Conservation (phyloP, 2,797 vertebrate genomes). For the Anolis apletophallus region DNA sequence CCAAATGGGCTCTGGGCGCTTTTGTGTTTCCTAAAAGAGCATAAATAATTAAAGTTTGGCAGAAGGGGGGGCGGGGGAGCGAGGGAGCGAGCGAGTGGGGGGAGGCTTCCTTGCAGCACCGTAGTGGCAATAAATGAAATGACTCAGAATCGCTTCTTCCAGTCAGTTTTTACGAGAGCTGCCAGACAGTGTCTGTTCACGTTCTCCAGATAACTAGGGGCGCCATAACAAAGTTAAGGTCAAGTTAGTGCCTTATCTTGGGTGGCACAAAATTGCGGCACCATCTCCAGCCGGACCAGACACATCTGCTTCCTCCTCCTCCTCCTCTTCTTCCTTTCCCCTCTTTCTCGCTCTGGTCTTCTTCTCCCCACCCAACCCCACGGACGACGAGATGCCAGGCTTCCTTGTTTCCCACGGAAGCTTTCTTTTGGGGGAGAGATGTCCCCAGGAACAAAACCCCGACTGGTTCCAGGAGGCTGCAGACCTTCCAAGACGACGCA, state of each 20-base stretch:
- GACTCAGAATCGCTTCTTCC: slow-evolving; percentile 85
- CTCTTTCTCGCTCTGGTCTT: neutral
- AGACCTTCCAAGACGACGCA: slow-evolving; percentile 73
- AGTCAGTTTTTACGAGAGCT: slow-evolving; percentile 86
- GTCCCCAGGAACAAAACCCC: slow-evolving; percentile 64
- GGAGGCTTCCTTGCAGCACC: slow-evolving; percentile 86
- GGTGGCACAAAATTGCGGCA: slow-evolving; percentile 79
- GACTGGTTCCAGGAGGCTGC: slow-evolving; percentile 55
- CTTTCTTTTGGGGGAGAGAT: slow-evolving; percentile 55
- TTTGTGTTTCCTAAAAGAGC: slow-evolving; percentile 83
- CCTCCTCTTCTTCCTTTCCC: neutral
- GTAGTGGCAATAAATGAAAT: slow-evolving; percentile 88
- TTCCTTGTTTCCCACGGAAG: slow-evolving; percentile 53
- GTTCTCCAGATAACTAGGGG: slow-evolving; percentile 87
- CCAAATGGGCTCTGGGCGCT: slow-evolving; percentile 72
- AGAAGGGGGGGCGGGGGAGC: slow-evolving; percentile 59
- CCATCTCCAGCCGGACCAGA: slow-evolving; percentile 66
- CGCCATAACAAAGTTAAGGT: slow-evolving; percentile 99
- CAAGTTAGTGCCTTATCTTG: slow-evolving; percentile 94
- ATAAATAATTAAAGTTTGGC: slow-evolving; percentile 87
- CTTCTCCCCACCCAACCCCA: neutral
- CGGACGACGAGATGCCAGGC: slow-evolving; percentile 36
- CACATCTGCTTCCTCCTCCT: slow-evolving; percentile 13
- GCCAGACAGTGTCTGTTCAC: slow-evolving; percentile 86
- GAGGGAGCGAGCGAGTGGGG: slow-evolving; percentile 50